Conservation (phyloP, 92 coral and sea anemone species). For the Phenganax marumi region DNA sequence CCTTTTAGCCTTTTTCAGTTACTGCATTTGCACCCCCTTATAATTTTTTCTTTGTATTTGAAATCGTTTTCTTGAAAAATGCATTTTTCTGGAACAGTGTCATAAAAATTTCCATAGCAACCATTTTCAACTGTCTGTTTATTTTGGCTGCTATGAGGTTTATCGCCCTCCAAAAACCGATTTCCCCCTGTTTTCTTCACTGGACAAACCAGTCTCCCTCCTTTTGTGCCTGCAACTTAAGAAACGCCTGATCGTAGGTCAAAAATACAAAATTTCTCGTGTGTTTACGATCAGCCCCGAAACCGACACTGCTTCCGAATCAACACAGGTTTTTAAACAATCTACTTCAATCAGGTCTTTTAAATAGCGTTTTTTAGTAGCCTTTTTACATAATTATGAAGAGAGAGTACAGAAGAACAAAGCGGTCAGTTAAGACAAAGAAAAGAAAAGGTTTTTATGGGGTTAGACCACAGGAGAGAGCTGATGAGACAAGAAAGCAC, state of each 20-base stretch:
- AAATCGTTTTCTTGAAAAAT: constrained; percentile 15
- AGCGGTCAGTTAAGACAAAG: background rate
- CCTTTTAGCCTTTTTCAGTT: background rate
- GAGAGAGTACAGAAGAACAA: background rate
- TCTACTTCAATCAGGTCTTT: background rate
- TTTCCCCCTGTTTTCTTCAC: constrained; percentile 23
- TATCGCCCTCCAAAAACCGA: constrained; percentile 23
- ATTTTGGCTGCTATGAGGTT: constrained; percentile 48
- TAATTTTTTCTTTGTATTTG: constrained; percentile 18
- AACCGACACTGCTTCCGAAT: background rate
- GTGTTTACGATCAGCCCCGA: background rate
- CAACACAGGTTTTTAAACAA: background rate
- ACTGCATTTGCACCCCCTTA: background rate
- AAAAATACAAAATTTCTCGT: background rate
- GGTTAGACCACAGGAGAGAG: constrained; percentile 17
- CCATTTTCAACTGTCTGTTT: constrained; percentile 15
- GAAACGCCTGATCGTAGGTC: constrained; percentile 1
- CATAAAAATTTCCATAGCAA: constrained; percentile 28
- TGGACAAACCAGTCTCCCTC: background rate
- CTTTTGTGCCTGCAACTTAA: constrained; percentile 1
- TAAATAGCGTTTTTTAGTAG: background rate
- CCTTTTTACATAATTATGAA: background rate
- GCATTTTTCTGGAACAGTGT: constrained; percentile 25
- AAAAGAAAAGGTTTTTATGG: constrained; percentile 10
- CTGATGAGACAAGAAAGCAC: background rate